phyloP scores from a whole-genome alignment of 1,140 invertebrate species.

The Tetragnatha versicolor region DNA sequence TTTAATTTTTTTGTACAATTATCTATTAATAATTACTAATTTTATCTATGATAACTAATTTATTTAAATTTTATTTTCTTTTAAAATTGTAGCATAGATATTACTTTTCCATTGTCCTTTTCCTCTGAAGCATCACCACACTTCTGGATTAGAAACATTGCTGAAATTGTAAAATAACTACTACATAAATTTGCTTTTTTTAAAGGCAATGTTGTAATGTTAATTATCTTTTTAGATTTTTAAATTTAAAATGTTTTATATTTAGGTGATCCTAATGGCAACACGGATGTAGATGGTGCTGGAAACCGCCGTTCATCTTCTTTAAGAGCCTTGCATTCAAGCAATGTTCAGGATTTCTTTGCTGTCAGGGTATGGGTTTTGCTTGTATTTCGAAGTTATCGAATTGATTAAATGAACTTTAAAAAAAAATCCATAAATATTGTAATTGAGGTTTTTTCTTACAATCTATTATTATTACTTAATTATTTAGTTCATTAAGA shows the following conservation, averaged over 20 bases:
- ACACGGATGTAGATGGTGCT: not conserved
- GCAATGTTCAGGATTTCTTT: constrained; percentile 49
- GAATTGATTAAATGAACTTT: not conserved
- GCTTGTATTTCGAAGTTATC: not conserved
- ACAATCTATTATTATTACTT: not conserved
- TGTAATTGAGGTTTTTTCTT: not conserved
- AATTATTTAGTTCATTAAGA: too few species aligned
- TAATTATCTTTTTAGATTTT: not conserved
- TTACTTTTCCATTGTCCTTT: too few species aligned
- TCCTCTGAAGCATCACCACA: too few species aligned
- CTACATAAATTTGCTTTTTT: not conserved
- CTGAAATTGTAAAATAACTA: too few species aligned
- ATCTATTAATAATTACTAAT: too few species aligned
- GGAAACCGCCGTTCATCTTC: constrained; percentile 13
- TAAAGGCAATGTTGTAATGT: not conserved
- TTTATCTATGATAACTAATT: too few species aligned
- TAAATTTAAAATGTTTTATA: not conserved
- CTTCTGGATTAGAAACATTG: too few species aligned
- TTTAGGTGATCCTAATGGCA: constrained; percentile 41
- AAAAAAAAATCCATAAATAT: not conserved
- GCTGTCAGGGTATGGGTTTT: constrained; percentile 39
- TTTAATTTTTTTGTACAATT: too few species aligned
- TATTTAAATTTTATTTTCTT: too few species aligned
- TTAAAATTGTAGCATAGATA: too few species aligned
- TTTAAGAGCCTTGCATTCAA: not conserved